Percentiles rank a stretch among this genome's conserved stretches.
phyloP scores from a whole-genome alignment of 2,797 vertebrate genomes.

The Pogonophryne albipinna region DNA sequence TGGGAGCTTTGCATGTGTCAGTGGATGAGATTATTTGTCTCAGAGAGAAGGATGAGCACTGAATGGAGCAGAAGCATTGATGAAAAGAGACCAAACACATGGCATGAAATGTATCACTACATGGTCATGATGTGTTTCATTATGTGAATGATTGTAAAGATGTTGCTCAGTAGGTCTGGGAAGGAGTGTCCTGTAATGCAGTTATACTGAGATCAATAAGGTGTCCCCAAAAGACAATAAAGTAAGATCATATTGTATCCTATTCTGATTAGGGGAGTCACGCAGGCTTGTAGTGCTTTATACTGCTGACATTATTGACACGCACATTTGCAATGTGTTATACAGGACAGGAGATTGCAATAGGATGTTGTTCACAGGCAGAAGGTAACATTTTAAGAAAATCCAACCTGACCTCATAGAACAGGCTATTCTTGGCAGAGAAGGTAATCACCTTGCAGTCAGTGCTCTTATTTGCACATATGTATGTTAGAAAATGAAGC shows the following conservation, averaged over 20 bases:
- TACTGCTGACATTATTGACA: not conserved
- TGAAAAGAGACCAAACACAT: not conserved
- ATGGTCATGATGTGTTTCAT: not conserved
- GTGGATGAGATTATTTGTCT: constrained; percentile 71
- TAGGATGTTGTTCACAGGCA: not conserved
- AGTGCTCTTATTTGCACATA: not conserved
- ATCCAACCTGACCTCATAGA: not conserved
- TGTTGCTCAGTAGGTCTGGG: not conserved
- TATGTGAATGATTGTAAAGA: not conserved
- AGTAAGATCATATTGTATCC: not conserved
- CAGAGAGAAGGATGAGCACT: constrained; percentile 30
- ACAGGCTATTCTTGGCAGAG: not conserved
- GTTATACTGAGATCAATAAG: not conserved
- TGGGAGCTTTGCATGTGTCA: constrained; percentile 70
- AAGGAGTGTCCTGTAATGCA: not conserved
- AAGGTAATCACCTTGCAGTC: not conserved
- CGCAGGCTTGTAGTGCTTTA: not conserved
- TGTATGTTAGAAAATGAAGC: constrained; percentile 1
- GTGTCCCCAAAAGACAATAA: not conserved
- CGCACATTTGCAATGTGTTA: not conserved
- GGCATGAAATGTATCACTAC: not conserved
- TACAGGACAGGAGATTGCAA: not conserved
- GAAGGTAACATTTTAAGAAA: not conserved
- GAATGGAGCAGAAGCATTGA: constrained; percentile 19
- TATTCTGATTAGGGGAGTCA: not conserved